phyloP scores from a whole-genome alignment of 92 coral and sea anemone genomes.

The Heliopora coerulea region DNA sequence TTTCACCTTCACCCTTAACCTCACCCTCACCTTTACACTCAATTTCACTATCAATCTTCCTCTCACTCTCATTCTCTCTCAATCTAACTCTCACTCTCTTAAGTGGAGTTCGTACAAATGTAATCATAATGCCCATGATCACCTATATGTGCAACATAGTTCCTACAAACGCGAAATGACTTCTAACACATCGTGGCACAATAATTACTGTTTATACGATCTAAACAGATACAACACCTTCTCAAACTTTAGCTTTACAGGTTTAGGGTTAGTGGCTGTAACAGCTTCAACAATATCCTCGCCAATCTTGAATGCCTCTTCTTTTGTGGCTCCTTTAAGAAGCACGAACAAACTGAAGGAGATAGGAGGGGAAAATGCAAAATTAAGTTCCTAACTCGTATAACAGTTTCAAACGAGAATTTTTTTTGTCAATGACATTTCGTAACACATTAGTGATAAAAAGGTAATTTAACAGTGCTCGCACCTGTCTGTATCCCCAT shows the following conservation, averaged over 20 bases:
- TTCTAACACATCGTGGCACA: not conserved
- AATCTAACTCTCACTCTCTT: too few species aligned
- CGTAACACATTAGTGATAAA: not conserved
- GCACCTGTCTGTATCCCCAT: slow-evolving; percentile 97
- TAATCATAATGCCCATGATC: not conserved
- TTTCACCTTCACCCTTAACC: too few species aligned
- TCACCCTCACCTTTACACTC: too few species aligned
- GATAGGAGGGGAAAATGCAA: not conserved
- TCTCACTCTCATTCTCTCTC: too few species aligned
- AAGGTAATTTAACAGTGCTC: not conserved
- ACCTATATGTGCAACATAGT: too few species aligned
- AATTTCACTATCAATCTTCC: too few species aligned
- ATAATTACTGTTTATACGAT: too few species aligned
- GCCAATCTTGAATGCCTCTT: slow-evolving; percentile 83
- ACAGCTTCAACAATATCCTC: slow-evolving; percentile 81
- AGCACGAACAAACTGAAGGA: slow-evolving; percentile 77
- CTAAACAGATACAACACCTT: slow-evolving; percentile 62
- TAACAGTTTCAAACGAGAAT: too few species aligned
- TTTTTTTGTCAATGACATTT: not conserved
- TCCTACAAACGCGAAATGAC: not conserved
- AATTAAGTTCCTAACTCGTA: not conserved
- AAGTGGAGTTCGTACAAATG: too few species aligned
- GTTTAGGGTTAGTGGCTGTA: slow-evolving; percentile 84
- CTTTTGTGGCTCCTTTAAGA: slow-evolving; percentile 86
- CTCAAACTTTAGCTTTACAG: slow-evolving; percentile 93